Conservation (phyloP, 2,113 vertebrate genomes). For the Strix uralensis region DNA sequence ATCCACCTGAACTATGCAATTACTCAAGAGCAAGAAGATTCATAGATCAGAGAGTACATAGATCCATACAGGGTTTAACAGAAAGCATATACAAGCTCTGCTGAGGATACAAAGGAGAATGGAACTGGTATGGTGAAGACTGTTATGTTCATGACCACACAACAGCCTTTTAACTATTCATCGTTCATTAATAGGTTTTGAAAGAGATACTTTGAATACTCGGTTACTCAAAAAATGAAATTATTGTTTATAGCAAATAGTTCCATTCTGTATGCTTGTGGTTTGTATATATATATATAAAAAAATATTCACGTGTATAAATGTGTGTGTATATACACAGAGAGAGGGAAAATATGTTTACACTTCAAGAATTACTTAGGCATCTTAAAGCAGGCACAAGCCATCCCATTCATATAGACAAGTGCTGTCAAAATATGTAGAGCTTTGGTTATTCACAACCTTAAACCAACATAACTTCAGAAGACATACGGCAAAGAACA, state of each 20-base stretch:
- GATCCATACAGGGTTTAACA: neutral
- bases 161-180: neutral
- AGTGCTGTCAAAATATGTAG: neutral
- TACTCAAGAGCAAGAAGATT: neutral
- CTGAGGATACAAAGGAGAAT: neutral
- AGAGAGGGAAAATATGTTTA: neutral
- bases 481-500: neutral
- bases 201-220: neutral
- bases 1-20: neutral
- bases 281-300: neutral
- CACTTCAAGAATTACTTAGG: neutral
- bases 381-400: neutral
- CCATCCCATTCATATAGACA: neutral
- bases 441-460: neutral
- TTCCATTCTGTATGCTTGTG: neutral
- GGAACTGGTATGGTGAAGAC: neutral
- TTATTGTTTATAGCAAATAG: neutral
- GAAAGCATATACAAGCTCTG: neutral
- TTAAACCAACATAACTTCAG: neutral
- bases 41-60: neutral
- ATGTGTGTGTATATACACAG: neutral
- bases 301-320: neutral
- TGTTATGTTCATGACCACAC: neutral
- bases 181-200: neutral
- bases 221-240: neutral